These are phyloP conservation scores for Metallyticus violacea DNA, from an alignment of 2,888 invertebrate species.

Conservation along the genomic window DNA sequence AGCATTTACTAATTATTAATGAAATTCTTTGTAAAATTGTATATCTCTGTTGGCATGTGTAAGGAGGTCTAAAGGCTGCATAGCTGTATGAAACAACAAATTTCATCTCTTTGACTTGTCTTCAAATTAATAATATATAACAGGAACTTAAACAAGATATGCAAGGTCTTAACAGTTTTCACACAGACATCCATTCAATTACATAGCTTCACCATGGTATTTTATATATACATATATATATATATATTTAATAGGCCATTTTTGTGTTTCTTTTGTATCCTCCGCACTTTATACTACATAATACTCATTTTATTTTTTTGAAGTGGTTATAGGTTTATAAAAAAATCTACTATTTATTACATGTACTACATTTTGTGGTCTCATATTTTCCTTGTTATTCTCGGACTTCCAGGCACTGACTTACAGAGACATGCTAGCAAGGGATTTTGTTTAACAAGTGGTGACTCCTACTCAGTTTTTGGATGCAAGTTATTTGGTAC, in stretches of 20 bases:
- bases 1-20: too few relatives aligned
- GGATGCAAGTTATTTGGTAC: neutral
- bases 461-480: neutral
- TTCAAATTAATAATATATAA: neutral
- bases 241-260: slow-evolving; percentile 3
- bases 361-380: neutral
- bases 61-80: neutral
- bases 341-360: neutral
- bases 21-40: neutral
- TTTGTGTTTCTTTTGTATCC: neutral
- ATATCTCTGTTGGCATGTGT: neutral
- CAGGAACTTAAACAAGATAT: slow-evolving; percentile 6
- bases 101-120: neutral
- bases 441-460: neutral
- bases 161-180: neutral
- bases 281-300: neutral
- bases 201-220: neutral
- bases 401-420: slow-evolving; percentile 10
- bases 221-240: too few relatives aligned
- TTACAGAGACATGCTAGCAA: neutral
- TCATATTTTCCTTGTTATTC: neutral
- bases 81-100: neutral
- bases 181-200: neutral
- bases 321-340: neutral
- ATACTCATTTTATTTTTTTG: neutral